Percentiles rank a stretch among this genome's conserved stretches.
Conservation (phyloP, 1,140 invertebrate genomes). For the Drosophila saltans region DNA sequence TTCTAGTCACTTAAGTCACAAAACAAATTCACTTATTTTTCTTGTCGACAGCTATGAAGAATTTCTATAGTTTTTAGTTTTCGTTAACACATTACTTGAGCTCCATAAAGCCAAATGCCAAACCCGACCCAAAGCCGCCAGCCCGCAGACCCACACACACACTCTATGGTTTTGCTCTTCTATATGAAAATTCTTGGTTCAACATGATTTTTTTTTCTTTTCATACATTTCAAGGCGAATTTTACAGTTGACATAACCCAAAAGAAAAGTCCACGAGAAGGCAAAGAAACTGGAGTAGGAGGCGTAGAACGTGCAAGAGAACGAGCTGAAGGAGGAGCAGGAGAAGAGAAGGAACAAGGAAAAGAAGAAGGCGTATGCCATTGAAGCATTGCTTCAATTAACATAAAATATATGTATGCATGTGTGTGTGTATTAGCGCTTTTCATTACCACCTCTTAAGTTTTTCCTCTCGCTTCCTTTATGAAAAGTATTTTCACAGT, state of each 20-base stretch:
- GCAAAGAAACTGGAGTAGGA: constrained; percentile 15
- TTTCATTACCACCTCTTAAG: constrained; percentile 77
- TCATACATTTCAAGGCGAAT: constrained; percentile 58
- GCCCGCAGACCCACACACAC: constrained; percentile 10
- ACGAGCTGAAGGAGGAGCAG: too few species aligned
- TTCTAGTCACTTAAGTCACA: background rate
- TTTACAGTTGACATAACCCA: constrained; percentile 71
- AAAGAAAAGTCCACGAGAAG: constrained; percentile 33
- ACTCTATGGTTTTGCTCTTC: constrained; percentile 24
- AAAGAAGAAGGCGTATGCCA: constrained; percentile 47
- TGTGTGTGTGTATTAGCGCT: constrained; percentile 63
- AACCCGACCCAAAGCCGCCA: background rate
- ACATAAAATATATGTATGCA: constrained; percentile 56
- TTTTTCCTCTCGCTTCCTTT: constrained; percentile 60
- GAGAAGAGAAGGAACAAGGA: background rate
- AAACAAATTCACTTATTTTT: background rate
- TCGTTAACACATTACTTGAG: constrained; percentile 6
- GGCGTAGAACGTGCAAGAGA: too few species aligned
- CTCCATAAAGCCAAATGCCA: constrained; percentile 8
- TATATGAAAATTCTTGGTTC: constrained; percentile 35
- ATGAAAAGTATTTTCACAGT: constrained; percentile 67
- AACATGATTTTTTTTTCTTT: constrained; percentile 37
- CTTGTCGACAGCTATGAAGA: background rate
- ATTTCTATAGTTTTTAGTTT: constrained; percentile 24
- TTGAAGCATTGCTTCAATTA: constrained; percentile 78